phyloP scores from a whole-genome alignment of 2,888 invertebrate species.

The Lamellibrachia satsuma region DNA sequence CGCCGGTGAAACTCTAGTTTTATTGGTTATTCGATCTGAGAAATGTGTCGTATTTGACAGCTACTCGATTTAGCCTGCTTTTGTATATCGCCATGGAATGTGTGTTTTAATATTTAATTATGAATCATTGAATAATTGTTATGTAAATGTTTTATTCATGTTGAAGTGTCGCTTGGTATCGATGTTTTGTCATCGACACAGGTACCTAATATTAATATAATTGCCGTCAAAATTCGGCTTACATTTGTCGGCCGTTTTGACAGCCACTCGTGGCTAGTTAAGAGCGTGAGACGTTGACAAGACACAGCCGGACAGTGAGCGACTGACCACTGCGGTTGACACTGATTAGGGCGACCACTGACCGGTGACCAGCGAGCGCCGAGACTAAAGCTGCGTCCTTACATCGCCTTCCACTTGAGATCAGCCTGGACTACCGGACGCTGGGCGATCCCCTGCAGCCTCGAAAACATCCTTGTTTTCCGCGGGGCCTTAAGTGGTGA shows the following conservation, averaged over 20 bases:
- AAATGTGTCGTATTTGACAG: not conserved
- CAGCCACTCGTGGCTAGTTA: not conserved
- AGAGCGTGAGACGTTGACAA: not conserved
- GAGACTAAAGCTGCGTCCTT: not conserved
- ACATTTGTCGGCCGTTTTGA: not conserved
- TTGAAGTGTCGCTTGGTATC: no score
- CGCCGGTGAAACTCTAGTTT: not conserved
- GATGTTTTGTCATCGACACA: no score
- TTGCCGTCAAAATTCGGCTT: not conserved
- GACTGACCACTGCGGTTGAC: not conserved
- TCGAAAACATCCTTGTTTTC: constrained; percentile 13
- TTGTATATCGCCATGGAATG: not conserved
- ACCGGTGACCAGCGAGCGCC: not conserved
- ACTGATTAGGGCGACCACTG: not conserved
- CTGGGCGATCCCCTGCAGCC: not conserved
- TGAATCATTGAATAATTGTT: no score
- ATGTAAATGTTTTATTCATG: no score
- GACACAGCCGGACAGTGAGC: not conserved
- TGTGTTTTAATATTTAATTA: no score
- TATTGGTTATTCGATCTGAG: not conserved
- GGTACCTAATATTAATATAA: no score
- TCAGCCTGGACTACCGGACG: not conserved
- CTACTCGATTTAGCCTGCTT: not conserved
- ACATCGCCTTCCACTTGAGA: not conserved
- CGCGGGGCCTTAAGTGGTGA: not conserved